Evolutionary conservation across 2,113 vertebrate species (phyloP), one percentile per base, ranked within the genome.

Genomic region (Butorides virescens): DNA sequence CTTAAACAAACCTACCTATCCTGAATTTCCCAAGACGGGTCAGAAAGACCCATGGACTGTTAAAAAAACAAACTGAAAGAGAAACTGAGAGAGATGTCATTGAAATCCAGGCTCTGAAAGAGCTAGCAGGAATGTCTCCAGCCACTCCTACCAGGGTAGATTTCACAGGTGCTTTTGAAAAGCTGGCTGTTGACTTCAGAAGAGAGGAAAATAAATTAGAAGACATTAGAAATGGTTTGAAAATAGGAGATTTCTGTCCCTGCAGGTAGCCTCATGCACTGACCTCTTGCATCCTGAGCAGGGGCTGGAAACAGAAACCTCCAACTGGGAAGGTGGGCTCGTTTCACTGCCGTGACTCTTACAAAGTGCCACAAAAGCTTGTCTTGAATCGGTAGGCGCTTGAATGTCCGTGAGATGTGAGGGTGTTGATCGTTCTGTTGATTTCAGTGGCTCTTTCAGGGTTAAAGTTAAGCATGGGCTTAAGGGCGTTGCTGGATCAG

Each of bases 401-500:
- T 62, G 58, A 37, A 20, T 18, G 32, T n/a, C 67, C 18, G 18
- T 36, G 65, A 39, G 52, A 62, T 22, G 1, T 0, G 5, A 42
- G 12, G 42, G 37, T 67, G n/a, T 73, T 53, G 84, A 26, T 66
- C 32, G 17, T 78, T 74, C 63, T 47, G 14, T 7, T 46, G 47
- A 50, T 50, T 63, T 90, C 15, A 19, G 37, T 7, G n/a, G 44
- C 44, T 80, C 30, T 66, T 67, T 52, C 62, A 46, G 78, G 66
- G 70, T 95, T 88, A 90, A 91, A 96, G 89, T 92, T 95, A 97
- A 92, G 95, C 92, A 89, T 88, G 88, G 90, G 96, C 96, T 95
- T 97, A 95, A 95, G 92, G 91, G 95, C 95, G 91, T 92, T 94
- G 71, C 97, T 95, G 92, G 95, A 97, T 97, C 96, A 93, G 70